A percentile compares a stretch with the other conserved stretches of the same genome.
These are phyloP conservation scores for Lypha dubia DNA, from an alignment of 2,888 invertebrate genomes.

Conservation along the genomic window DNA sequence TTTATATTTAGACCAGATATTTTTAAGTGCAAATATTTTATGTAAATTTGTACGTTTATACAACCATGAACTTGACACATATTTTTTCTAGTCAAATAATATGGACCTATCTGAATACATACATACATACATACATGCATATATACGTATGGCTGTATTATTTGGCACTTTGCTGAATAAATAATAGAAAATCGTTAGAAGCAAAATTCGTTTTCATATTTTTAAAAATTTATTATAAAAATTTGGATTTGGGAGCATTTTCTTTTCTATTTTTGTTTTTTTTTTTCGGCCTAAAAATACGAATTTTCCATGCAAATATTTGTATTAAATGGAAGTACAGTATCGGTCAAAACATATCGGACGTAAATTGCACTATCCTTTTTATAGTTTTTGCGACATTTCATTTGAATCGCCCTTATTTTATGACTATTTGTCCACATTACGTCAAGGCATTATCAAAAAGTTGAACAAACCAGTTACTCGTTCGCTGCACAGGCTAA, in stretches of 20 bases:
- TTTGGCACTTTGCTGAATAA: background rate
- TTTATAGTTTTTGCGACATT: too few relatives aligned
- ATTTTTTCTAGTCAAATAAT: slow-evolving; percentile 1
- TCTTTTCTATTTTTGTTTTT: background rate
- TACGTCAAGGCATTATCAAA: too few relatives aligned
- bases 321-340: background rate
- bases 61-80: slow-evolving; percentile 40
- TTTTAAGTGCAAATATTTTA: slow-evolving; percentile 31
- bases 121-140: background rate
- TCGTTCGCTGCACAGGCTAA: too few relatives aligned
- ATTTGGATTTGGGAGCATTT: background rate
- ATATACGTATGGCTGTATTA: background rate
- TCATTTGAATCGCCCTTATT: too few relatives aligned
- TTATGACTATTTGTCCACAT: too few relatives aligned
- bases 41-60: background rate
- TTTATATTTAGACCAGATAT: slow-evolving; percentile 14
- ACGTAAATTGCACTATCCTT: too few relatives aligned
- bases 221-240: background rate
- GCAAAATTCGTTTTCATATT: background rate
- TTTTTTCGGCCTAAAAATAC: background rate
- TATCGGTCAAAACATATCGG: background rate
- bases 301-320: background rate
- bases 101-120: background rate
- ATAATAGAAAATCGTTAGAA: background rate
- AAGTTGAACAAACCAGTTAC: too few relatives aligned